phyloP scores from a whole-genome alignment of 2,797 vertebrate genomes.

The Sebastes steindachneri region DNA sequence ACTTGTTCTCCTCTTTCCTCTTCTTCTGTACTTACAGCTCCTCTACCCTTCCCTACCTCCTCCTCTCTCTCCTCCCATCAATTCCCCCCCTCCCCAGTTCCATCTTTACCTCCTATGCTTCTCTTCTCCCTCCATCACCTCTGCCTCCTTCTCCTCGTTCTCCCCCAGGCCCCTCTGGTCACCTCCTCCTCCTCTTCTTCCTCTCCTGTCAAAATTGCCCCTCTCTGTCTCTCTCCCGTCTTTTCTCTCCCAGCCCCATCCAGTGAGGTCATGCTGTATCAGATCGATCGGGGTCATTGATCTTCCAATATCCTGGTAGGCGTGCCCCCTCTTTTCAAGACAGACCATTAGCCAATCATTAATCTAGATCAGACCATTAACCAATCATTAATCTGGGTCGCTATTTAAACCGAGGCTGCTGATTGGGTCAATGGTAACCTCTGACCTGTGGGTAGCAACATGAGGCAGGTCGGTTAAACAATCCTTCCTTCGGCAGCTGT shows the following conservation, averaged over 20 bases:
- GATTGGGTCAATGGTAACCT: conserved; percentile 47
- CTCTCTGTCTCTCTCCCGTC: not conserved
- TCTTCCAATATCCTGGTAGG: conserved; percentile 27
- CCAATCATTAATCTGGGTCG: conserved; percentile 48
- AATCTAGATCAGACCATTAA: conserved; percentile 63
- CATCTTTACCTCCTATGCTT: not conserved
- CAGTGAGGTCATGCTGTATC: conserved; percentile 45
- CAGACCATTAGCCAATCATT: conserved; percentile 63
- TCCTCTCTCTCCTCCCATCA: not conserved
- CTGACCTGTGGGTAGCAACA: conserved; percentile 31
- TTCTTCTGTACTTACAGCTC: not conserved
- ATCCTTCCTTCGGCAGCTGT: not conserved
- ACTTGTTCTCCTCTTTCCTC: not conserved
- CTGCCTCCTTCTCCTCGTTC: conserved; percentile 2
- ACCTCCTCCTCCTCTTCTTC: not conserved
- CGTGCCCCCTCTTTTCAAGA: conserved; percentile 39
- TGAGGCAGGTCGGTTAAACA: not conserved
- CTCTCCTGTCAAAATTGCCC: conserved; percentile 14
- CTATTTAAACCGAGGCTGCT: conserved; percentile 29
- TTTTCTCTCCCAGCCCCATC: not conserved
- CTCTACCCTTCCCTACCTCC: not conserved
- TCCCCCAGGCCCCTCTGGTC: conserved; percentile 8
- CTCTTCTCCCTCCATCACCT: not conserved
- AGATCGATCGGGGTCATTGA: conserved; percentile 60
- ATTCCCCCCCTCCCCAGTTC: not conserved